These are phyloP conservation scores for Lutraria rhynchaena DNA, from an alignment of 1,140 invertebrate species.

Conservation along the genomic window DNA sequence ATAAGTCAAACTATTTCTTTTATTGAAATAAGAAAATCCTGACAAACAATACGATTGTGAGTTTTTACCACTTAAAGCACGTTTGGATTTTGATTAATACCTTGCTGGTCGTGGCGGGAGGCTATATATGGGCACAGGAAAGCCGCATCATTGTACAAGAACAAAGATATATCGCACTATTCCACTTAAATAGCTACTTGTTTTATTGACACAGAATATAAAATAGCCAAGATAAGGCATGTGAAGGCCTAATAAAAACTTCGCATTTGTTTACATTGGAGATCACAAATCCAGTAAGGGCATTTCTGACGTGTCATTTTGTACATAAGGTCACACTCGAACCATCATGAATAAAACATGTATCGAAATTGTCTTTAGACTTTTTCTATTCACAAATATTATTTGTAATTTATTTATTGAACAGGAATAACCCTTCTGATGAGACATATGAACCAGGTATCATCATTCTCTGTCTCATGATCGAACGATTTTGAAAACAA, in stretches of 20 bases:
- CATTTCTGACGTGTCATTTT: slow-evolving; percentile 31
- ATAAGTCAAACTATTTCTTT: slow-evolving; percentile 9
- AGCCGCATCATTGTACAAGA: slow-evolving; percentile 35
- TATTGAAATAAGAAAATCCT: slow-evolving; percentile 23
- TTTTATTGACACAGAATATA: slow-evolving; percentile 56
- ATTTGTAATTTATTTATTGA: no score
- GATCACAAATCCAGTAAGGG: slow-evolving; percentile 22
- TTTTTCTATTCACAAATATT: no score
- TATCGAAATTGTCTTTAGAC: no score
- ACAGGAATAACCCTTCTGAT: no score
- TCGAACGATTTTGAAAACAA: no score
- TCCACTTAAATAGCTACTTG: slow-evolving; percentile 49
- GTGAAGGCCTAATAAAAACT: slow-evolving; percentile 44
- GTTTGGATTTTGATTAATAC: slow-evolving; percentile 41
- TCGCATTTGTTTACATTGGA: slow-evolving; percentile 43
- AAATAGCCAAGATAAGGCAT: slow-evolving; percentile 48
- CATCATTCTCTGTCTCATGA: no score
- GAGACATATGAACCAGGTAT: no score
- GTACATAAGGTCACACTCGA: slow-evolving; percentile 4
- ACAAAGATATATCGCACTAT: slow-evolving; percentile 31
- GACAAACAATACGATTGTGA: slow-evolving; percentile 7
- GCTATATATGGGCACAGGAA: slow-evolving; percentile 18
- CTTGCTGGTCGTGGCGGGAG: not conserved
- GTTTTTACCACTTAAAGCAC: slow-evolving; percentile 34
- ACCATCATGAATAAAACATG: no score